These are phyloP conservation scores for Notothenia coriiceps DNA, from an alignment of 2,113 vertebrate species.

Conservation along the genomic window DNA sequence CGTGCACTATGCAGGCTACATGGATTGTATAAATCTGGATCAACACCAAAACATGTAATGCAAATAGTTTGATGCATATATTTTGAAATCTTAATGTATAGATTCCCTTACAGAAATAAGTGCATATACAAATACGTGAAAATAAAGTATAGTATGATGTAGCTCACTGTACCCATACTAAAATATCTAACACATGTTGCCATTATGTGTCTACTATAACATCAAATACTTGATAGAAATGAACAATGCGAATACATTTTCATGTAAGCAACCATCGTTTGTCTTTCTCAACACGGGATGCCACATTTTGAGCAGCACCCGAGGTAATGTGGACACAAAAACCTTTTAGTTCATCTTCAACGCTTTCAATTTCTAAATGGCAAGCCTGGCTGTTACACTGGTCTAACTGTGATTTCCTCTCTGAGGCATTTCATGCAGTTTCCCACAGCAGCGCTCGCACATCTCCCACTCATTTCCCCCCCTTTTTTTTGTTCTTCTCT, in stretches of 20 bases:
- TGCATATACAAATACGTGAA: not conserved
- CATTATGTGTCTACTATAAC: not conserved
- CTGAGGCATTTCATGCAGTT: conserved; percentile 25
- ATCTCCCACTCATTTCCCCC: conserved; percentile 19
- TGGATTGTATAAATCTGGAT: not conserved
- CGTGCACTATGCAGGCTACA: too few species aligned
- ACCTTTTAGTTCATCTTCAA: not conserved
- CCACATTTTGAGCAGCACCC: not conserved
- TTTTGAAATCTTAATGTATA: too few species aligned
- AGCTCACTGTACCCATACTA: not conserved
- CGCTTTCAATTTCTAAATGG: not conserved
- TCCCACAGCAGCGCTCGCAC: conserved; percentile 34
- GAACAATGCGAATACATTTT: too few species aligned
- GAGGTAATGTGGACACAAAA: not conserved
- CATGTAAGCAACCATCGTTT: not conserved
- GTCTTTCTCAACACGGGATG: not conserved
- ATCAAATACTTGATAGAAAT: not conserved
- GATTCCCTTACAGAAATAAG: too few species aligned
- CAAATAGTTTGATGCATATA: not conserved
- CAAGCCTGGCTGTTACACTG: not conserved
- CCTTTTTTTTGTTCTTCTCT: not conserved
- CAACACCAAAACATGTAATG: too few species aligned
- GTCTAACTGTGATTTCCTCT: conserved; percentile 5
- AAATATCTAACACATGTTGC: not conserved
- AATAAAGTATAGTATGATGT: not conserved